Percentiles rank a stretch among this genome's conserved stretches.
phyloP scores from a whole-genome alignment of 2,888 invertebrate genomes.

The Drosophila bunnanda region DNA sequence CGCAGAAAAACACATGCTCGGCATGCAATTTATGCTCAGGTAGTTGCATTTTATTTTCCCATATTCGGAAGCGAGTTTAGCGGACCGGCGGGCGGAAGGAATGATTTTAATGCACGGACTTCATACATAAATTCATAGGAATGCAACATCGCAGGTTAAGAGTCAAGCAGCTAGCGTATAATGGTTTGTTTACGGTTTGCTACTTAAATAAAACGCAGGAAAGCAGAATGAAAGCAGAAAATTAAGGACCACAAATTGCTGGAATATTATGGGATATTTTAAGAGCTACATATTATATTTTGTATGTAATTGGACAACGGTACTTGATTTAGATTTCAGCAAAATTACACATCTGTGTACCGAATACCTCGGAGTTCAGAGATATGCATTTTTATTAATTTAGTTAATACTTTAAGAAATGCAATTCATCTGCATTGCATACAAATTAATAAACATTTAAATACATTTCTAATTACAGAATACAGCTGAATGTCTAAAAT shows the following conservation, averaged over 20 bases:
- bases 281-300: background rate
- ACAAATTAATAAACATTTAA: no score
- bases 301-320: background rate
- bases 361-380: background rate
- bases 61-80: slow-evolving; percentile 14
- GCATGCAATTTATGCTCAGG: slow-evolving; percentile 47
- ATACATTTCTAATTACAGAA: no score
- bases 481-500: no score
- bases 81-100: background rate
- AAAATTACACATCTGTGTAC: background rate
- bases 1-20: slow-evolving; percentile 36
- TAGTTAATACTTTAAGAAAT: no score
- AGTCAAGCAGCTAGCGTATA: slow-evolving; percentile 16
- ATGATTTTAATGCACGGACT: slow-evolving; percentile 13
- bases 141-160: slow-evolving; percentile 6
- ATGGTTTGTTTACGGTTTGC: background rate
- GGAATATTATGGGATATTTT: background rate
- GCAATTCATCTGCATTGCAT: no score
- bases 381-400: no score
- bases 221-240: background rate
- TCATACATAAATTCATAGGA: slow-evolving; percentile 41
- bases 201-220: background rate
- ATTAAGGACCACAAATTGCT: background rate
- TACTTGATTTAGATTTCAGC: background rate
- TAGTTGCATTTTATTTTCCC: slow-evolving; percentile 35